Base-by-base conservation (phyloP, 2,797 vertebrate species). In the Leptoclinus maculatus region DNA sequence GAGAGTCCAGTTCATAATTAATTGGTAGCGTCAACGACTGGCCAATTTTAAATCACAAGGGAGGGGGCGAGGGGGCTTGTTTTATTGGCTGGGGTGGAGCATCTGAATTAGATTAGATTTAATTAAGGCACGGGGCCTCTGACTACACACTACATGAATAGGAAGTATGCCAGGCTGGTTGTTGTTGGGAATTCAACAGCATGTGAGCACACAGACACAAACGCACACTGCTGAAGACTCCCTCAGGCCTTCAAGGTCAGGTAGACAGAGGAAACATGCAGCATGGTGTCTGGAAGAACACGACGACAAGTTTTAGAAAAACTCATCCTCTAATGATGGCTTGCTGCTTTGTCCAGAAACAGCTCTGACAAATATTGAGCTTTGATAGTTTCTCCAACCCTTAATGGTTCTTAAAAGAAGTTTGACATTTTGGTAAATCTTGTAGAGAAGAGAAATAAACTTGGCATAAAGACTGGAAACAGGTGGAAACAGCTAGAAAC, bases 81-180 rank as follows among this genome's bases (percentile, higher is more conserved):
- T 93, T 91, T 93, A 91, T 90, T 92, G 91, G 88, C 89, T 88
- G 82, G 84, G 87, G 87, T 87, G 84, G 77, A 91, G 88, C 89
- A 86, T 91, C 84, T 93, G 90, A 92, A 93, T 92, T 91, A 88
- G 87, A 93, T 92, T 91, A 87, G 84, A 88, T 92, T 92, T 92
- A 92, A 93, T 94, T 92, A 92, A 93, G 82, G 84, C 74, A 83
- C 79, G 82, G 84, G 89, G 79, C 85, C 89, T 87, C 74, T 60
- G 83, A 87, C 85, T 85, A 86, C 83, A 85, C 84, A 81, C 71
- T 84, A 89, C 87, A 83, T 80, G 75, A 91, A 83, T 83, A 82
- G 89, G 85, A 83, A 80, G 58, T 69, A 66, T 87, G 82, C 90
- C 79, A 85, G 81, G 66, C 32, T 86, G 69, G 69, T 83, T 81